Base-by-base conservation (phyloP, 1,140 invertebrate genomes). In the Gerris buenoi region DNA sequence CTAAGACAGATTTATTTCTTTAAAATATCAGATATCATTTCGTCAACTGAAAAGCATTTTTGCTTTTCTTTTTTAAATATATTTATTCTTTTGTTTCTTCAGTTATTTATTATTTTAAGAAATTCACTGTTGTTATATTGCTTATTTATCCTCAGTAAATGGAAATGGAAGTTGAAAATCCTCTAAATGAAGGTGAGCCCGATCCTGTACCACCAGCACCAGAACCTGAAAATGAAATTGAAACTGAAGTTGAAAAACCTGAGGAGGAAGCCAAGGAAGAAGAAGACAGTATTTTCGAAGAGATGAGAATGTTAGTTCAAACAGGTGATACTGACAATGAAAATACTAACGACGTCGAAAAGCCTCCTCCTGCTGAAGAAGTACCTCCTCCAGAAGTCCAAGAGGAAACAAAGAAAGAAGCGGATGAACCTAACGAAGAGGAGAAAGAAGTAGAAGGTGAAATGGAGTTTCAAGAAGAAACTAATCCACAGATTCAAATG, bases 401-500 rank as follows among this genome's bases (percentile, higher is more conserved):
- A n/a, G n/a, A n/a, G n/a, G n/a, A n/a, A n/a, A 46, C 18, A 46
- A 18, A 46, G 33, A 46, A 46, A 10, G 18, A 46, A 46, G 33
- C 5, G 33, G 33, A 46, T 46, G 18, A 46, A 10, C 22, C 59
- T 25, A 23, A 65, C 1, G 27, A 60, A 22, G 57, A 66, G n/a
- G 18, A 1, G 2, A 60, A 28, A 46, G 56, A 59, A 27, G 46
- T 57, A 65, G 28, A 64, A 29, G 33, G 15, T 10, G 25, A 64
- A 18, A 18, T 33, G 25, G 64, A 65, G 22, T 25, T 26, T 27
- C 58, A 27, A 18, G 23, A 25, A 22, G 59, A 66, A 58, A 27
- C 27, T 18, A 66, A 66, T 60, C 56, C 65, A 27, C 65, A 66
- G 58, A 56, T 66, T 18, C 56, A 66, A n/a, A 60, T 66, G 2